phyloP scores from a whole-genome alignment of 2,888 invertebrate species.

The Ctenicera cuprea region DNA sequence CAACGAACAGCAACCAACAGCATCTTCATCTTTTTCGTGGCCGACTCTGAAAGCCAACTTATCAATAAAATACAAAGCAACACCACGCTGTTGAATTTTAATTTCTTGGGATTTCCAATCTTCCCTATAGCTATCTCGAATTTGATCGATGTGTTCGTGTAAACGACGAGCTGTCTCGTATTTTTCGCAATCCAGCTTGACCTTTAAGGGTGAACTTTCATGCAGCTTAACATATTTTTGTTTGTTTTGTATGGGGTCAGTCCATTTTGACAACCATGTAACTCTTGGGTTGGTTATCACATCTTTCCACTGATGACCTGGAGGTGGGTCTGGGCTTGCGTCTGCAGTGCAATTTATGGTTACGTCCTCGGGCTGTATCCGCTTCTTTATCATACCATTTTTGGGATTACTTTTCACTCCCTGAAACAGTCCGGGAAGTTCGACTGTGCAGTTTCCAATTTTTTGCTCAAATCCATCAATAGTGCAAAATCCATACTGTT shows the following conservation, averaged over 20 bases:
- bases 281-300: slow-evolving; percentile 95
- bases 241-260: slow-evolving; percentile 96
- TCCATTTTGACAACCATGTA: slow-evolving; percentile 99
- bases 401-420: too few species aligned
- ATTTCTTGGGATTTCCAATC: slow-evolving; percentile 99
- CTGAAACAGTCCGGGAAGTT: too few species aligned
- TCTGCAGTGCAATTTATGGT: slow-evolving; percentile 95
- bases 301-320: slow-evolving; percentile 97
- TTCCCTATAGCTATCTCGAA: slow-evolving; percentile 86
- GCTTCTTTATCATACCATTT: too few species aligned
- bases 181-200: slow-evolving; percentile 99
- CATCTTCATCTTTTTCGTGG: slow-evolving; percentile 99
- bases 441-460: too few species aligned
- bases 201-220: slow-evolving; percentile 98
- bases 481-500: neutral
- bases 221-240: slow-evolving; percentile 99
- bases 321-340: slow-evolving; percentile 89
- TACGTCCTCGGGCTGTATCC: too few species aligned
- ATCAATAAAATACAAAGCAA: slow-evolving; percentile 99
- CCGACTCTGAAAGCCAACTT: slow-evolving; percentile 95
- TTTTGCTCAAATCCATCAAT: too few species aligned
- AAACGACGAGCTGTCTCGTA: slow-evolving; percentile 97
- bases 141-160: slow-evolving; percentile 93
- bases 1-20: slow-evolving; percentile 96
- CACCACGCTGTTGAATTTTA: slow-evolving; percentile 97